phyloP scores from a whole-genome alignment of 2,888 invertebrate species.

The Punctoribates punctum region DNA sequence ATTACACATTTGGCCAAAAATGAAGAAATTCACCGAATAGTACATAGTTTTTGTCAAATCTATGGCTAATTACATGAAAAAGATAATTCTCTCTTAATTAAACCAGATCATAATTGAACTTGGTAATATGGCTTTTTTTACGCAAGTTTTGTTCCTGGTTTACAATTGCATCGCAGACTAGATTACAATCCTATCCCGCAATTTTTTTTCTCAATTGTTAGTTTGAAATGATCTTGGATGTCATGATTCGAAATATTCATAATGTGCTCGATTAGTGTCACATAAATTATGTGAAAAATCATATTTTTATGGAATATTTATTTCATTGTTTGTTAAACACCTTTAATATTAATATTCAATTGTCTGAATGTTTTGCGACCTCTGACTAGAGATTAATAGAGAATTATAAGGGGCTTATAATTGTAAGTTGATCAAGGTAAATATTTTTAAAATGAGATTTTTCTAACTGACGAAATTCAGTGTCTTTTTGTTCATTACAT shows the following conservation, averaged over 20 bases:
- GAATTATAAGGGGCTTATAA: neutral
- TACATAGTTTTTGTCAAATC: constrained; percentile 10
- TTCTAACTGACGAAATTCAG: neutral
- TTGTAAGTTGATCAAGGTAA: neutral
- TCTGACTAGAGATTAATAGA: constrained; percentile 33
- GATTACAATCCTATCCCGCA: neutral
- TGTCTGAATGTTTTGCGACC: constrained; percentile 5
- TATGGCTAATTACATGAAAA: neutral
- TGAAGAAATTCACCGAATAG: constrained; percentile 33
- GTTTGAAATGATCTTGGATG: neutral
- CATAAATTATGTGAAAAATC: neutral
- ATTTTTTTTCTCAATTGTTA: too few species aligned
- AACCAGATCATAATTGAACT: neutral
- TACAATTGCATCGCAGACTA: constrained; percentile 29
- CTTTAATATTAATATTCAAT: neutral
- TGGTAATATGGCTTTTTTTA: neutral
- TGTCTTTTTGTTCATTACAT: too few species aligned
- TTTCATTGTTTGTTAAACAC: neutral
- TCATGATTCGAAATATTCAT: too few species aligned
- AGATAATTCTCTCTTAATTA: neutral
- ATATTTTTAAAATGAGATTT: neutral
- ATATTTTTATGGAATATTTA: neutral
- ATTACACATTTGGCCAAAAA: constrained; percentile 17
- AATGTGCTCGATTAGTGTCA: too few species aligned
- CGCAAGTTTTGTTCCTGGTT: neutral